A percentile compares a stretch with the other conserved stretches of the same genome.
Conservation (phyloP, 2,888 invertebrate species). For the Diaphora mendica region DNA sequence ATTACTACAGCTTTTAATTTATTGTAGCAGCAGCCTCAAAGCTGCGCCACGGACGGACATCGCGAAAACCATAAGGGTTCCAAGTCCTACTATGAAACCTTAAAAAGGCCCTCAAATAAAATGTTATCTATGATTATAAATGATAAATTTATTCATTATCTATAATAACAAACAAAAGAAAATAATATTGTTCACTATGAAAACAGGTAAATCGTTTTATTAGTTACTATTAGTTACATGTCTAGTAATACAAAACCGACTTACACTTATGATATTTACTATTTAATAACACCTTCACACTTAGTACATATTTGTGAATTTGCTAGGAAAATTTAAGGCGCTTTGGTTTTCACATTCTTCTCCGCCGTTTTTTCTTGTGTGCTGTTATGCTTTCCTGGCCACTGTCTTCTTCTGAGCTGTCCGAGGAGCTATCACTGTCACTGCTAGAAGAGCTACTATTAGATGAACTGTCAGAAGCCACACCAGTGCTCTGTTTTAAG, state of each 20-base stretch:
- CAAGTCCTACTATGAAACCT: not conserved
- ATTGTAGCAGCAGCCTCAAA: no score
- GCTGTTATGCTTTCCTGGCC: slow-evolving; percentile 96
- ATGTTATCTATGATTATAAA: slow-evolving; percentile 5
- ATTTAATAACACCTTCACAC: slow-evolving; percentile 47
- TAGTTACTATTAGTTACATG: slow-evolving; percentile 62
- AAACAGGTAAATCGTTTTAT: slow-evolving; percentile 63
- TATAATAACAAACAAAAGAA: slow-evolving; percentile 64
- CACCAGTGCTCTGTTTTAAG: slow-evolving; percentile 93
- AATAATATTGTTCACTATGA: slow-evolving; percentile 58
- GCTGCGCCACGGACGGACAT: no score
- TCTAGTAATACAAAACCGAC: slow-evolving; percentile 77
- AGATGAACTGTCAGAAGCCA: slow-evolving; percentile 97
- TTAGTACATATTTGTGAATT: slow-evolving; percentile 60
- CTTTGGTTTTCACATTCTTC: slow-evolving; percentile 78
- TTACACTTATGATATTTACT: slow-evolving; percentile 61
- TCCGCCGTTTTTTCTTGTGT: slow-evolving; percentile 92
- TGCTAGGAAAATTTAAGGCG: slow-evolving; percentile 58
- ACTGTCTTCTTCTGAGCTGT: slow-evolving; percentile 90
- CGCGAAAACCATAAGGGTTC: not conserved
- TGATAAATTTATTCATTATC: slow-evolving; percentile 61
- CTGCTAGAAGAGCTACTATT: slow-evolving; percentile 93
- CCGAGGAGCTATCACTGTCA: slow-evolving; percentile 86
- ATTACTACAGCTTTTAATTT: no score
- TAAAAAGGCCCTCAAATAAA: not conserved